Conservation (phyloP, 2,797 vertebrate genomes). For the Paramormyrops hopkinsi region DNA sequence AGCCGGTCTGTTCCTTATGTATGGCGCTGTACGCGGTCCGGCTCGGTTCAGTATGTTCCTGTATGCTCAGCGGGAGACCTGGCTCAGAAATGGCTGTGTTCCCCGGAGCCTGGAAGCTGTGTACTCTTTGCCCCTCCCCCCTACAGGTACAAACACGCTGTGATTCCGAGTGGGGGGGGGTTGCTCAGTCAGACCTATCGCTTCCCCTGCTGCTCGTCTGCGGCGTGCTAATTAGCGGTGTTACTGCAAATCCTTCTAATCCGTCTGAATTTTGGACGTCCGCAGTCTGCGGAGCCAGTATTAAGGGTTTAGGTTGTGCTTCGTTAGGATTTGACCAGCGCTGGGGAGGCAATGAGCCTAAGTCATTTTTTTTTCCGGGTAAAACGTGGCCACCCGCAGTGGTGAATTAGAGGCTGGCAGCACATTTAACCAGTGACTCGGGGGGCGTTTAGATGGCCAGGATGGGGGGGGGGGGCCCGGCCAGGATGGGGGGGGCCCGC, state of each 20-base stretch:
- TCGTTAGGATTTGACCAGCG: constrained; percentile 23
- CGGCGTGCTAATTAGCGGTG: constrained; percentile 24
- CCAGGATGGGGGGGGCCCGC: too few relatives aligned
- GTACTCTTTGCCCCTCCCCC: not conserved
- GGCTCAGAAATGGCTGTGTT: not conserved
- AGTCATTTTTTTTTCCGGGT: not conserved
- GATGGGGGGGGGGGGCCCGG: not conserved
- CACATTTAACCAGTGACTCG: not conserved
- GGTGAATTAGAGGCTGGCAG: not conserved
- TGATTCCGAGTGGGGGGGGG: not conserved
- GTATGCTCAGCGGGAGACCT: not conserved
- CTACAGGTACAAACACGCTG: not conserved
- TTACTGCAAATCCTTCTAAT: constrained; percentile 26
- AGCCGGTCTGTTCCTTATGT: not conserved
- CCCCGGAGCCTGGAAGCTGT: not conserved
- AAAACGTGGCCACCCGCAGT: not conserved
- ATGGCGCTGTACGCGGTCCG: not conserved
- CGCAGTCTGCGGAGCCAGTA: constrained; percentile 11
- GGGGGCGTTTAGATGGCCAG: not conserved
- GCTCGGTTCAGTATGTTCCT: not conserved
- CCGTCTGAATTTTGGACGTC: constrained; percentile 14
- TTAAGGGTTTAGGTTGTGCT: constrained; percentile 21
- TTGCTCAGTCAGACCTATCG: not conserved
- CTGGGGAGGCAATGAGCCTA: not conserved
- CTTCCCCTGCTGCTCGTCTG: not conserved